Percentiles rank a stretch among this genome's conserved stretches.
Evolutionary conservation across 2,797 vertebrate genomes (phyloP).

Genomic region (Tympanoctomys barrerae): DNA sequence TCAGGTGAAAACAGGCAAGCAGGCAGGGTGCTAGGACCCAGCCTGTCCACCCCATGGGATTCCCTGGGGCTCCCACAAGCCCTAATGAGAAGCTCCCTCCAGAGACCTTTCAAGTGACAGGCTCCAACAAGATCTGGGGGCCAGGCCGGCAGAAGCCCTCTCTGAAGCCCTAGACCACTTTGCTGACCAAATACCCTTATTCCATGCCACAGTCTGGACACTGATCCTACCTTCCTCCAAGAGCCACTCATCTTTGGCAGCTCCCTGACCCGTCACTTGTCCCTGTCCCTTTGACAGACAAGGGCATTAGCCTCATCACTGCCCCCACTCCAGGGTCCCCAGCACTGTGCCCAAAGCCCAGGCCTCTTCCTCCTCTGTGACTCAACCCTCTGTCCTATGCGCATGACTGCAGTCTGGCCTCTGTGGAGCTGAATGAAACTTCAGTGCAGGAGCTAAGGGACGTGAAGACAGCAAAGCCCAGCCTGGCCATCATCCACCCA

Average conservation of each 20-base stretch:
- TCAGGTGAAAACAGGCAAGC: slow-evolving; percentile 45
- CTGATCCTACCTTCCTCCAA: neutral
- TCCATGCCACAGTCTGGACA: neutral
- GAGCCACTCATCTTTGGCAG: neutral
- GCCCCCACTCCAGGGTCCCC: neutral
- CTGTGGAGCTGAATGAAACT: slow-evolving; percentile 45
- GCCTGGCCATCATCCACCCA: slow-evolving; percentile 59
- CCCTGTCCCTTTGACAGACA: neutral
- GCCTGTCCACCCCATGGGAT: neutral
- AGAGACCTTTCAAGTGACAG: neutral
- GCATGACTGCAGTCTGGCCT: neutral
- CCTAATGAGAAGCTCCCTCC: neutral
- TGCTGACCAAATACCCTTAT: neutral
- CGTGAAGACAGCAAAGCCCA: neutral
- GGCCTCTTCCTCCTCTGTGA: too few species aligned
- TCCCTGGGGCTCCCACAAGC: neutral
- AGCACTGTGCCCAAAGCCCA: neutral
- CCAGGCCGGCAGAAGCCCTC: neutral
- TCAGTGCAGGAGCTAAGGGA: slow-evolving; percentile 33
- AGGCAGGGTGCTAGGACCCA: neutral
- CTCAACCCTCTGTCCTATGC: neutral
- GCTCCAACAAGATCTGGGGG: neutral
- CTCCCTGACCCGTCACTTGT: neutral
- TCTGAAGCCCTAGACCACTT: neutral
- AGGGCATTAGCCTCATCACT: neutral